A percentile compares a stretch with the other conserved stretches of the same genome.
These are phyloP conservation scores for Pithys albifrons DNA, from an alignment of 2,113 vertebrate genomes.

Conservation along the genomic window DNA sequence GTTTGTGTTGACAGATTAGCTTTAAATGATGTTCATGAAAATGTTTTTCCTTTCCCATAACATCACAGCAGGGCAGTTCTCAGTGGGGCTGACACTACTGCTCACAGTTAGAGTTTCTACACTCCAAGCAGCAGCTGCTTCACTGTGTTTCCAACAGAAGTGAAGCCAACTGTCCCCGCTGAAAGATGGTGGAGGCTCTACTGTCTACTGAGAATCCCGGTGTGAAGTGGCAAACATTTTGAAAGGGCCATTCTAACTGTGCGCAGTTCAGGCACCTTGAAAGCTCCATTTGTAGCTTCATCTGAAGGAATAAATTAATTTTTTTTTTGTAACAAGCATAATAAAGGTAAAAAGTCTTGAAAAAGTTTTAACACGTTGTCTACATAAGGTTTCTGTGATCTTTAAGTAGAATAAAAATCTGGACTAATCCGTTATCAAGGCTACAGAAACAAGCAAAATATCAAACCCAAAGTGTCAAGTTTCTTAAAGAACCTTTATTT, in stretches of 20 bases:
- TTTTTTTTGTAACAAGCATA: background rate
- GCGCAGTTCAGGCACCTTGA: background rate
- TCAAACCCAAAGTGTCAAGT: background rate
- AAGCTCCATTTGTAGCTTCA: background rate
- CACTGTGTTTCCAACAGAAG: background rate
- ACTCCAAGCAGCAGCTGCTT: background rate
- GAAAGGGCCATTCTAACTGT: background rate
- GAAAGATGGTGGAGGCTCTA: background rate
- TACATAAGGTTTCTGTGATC: background rate
- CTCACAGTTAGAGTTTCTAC: background rate
- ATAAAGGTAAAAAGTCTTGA: background rate
- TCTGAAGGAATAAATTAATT: background rate
- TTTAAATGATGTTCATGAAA: conserved; percentile 8
- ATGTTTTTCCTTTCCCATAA: background rate
- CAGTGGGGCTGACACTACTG: background rate
- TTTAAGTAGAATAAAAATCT: background rate
- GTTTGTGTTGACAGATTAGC: background rate
- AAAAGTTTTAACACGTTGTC: background rate
- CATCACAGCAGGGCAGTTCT: background rate
- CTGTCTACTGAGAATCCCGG: fast-evolving
- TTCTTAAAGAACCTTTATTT: background rate
- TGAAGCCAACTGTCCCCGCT: background rate
- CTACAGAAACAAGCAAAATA: background rate
- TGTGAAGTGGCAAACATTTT: background rate
- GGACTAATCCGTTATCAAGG: background rate